Percentiles rank a stretch among this genome's conserved stretches.
Evolutionary conservation across 2,888 invertebrate genomes (phyloP).

Genomic region (Imbricaverruca yamaguchii): DNA sequence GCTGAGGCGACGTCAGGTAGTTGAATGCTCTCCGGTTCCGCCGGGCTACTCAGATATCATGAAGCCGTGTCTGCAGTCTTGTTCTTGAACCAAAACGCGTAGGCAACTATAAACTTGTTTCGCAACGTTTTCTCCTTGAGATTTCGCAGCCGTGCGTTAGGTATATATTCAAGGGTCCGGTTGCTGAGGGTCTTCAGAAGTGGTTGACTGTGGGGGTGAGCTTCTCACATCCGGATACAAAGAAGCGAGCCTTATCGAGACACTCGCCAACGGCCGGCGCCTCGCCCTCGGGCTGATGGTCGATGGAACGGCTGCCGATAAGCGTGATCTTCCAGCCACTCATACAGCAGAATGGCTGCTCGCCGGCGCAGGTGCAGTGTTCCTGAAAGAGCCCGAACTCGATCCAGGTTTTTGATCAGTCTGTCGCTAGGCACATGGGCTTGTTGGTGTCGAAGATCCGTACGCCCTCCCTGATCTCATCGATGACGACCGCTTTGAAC

Average conservation of each 20-base stretch:
- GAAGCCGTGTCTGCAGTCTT: slow-evolving; percentile 21
- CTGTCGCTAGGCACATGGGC: not conserved
- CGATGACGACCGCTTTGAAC: too few relatives aligned
- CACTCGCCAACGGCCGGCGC: slow-evolving; percentile 24
- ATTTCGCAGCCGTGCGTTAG: slow-evolving; percentile 22
- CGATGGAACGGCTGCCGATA: slow-evolving; percentile 23
- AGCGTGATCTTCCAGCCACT: slow-evolving; percentile 25
- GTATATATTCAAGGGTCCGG: slow-evolving; percentile 15
- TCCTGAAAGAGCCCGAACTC: slow-evolving; percentile 13
- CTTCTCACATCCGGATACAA: slow-evolving; percentile 26
- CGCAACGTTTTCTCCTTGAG: slow-evolving; percentile 20
- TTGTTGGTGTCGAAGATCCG: too few relatives aligned
- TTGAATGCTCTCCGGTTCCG: not conserved
- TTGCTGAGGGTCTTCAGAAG: slow-evolving; percentile 24
- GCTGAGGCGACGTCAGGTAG: not conserved
- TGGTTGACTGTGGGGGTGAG: slow-evolving; percentile 24
- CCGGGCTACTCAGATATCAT: not conserved
- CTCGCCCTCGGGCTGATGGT: slow-evolving; percentile 23
- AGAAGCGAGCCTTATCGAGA: slow-evolving; percentile 17
- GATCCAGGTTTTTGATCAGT: not conserved
- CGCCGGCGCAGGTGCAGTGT: slow-evolving; percentile 20
- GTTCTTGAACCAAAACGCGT: not conserved
- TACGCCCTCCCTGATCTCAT: too few relatives aligned
- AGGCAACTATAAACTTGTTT: slow-evolving; percentile 24
- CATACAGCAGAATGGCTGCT: slow-evolving; percentile 23